Conservation (phyloP, 2,888 invertebrate species). For the Pristionchus mayeri region DNA sequence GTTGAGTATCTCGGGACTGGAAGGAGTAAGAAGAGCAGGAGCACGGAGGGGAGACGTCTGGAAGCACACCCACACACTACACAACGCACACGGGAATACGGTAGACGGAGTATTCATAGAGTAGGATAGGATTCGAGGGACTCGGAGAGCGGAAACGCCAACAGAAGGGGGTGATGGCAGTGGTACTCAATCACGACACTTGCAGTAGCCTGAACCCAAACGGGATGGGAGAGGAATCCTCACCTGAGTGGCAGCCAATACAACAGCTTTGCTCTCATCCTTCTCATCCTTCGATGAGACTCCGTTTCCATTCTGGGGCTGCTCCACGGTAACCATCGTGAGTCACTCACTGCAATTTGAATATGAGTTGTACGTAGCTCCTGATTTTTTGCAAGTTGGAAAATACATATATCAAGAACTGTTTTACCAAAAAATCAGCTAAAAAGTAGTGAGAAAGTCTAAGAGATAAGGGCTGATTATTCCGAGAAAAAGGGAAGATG, state of each 20-base stretch:
- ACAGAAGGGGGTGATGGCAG: no score
- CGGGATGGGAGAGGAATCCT: not conserved
- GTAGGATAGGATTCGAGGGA: not conserved
- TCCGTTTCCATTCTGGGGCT: constrained; percentile 23
- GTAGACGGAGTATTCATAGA: not conserved
- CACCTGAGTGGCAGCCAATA: constrained; percentile 39
- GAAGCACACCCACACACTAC: not conserved
- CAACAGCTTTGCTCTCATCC: constrained; percentile 31
- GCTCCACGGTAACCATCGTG: constrained; percentile 44
- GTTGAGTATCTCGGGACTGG: constrained; percentile 18
- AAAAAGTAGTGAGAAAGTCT: not conserved
- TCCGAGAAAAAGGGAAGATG: not conserved
- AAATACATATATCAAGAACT: no score
- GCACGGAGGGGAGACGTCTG: constrained; percentile 44
- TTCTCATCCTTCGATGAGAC: not conserved
- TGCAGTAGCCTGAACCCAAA: not conserved
- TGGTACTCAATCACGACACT: no score
- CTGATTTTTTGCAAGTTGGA: no score
- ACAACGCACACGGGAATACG: constrained; percentile 14
- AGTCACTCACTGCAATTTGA: not conserved
- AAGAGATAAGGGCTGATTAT: not conserved
- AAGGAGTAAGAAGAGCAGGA: not conserved
- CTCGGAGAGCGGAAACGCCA: no score
- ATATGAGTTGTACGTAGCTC: no score
- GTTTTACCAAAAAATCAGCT: no score